A percentile compares a stretch with the other conserved stretches of the same genome.
Evolutionary conservation across 2,888 invertebrate species (phyloP).

Genomic region (Sericinus montela): DNA sequence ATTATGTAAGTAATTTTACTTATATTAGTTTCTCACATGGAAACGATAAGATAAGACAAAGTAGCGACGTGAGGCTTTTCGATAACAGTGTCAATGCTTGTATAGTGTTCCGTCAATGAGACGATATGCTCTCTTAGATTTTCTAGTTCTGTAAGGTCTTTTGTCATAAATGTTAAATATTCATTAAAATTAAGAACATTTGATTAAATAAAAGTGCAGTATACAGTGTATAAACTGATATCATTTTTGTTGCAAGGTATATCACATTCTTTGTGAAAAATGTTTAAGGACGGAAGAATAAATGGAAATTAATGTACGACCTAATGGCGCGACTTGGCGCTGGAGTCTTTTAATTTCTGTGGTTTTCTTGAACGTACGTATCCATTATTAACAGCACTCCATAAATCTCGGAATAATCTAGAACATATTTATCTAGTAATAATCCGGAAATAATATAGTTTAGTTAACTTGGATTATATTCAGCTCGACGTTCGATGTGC

Average conservation of each 20-base stretch:
- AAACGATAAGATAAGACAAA: conserved; percentile 72
- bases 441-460: too few species aligned
- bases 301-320: conserved; percentile 59
- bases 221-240: neutral
- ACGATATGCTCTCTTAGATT: conserved; percentile 38
- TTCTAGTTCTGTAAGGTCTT: conserved; percentile 5
- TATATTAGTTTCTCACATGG: conserved; percentile 45
- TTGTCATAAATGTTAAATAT: neutral
- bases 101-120: conserved; percentile 59
- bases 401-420: too few species aligned
- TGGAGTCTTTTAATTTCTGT: conserved; percentile 62
- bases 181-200: neutral
- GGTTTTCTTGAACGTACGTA: conserved; percentile 63
- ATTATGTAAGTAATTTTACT: conserved; percentile 23
- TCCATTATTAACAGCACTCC: neutral
- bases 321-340: conserved; percentile 55
- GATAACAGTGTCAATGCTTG: conserved; percentile 61
- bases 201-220: conserved; percentile 5
- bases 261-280: conserved; percentile 21
- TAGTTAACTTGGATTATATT: too few species aligned
- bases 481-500: too few species aligned
- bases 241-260: neutral
- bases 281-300: conserved; percentile 34
- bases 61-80: conserved; percentile 53
- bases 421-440: too few species aligned